Conservation (phyloP, 2,797 vertebrate genomes). For the Sardinella longiceps region DNA sequence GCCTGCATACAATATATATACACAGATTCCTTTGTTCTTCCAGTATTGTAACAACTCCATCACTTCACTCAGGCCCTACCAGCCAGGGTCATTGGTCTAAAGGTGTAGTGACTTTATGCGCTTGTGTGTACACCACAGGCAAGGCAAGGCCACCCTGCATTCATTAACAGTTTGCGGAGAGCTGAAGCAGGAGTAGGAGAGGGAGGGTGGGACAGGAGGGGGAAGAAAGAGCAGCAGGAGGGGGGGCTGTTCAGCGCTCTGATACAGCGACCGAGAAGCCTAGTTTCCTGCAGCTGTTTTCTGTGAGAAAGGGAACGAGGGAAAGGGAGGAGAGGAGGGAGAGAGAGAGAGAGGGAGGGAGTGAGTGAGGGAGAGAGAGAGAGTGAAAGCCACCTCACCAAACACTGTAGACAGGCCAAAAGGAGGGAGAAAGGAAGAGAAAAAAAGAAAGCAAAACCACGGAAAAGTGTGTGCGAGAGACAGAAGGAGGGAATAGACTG, state of each 20-base stretch:
- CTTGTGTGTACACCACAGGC: neutral
- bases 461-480: slow-evolving; percentile 15
- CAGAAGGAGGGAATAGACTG: slow-evolving; percentile 35
- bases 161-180: neutral
- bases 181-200: neutral
- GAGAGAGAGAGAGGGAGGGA: slow-evolving; percentile 40
- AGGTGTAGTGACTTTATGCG: slow-evolving; percentile 5
- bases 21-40: neutral
- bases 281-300: slow-evolving; percentile 69
- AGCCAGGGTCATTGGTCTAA: neutral
- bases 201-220: slow-evolving; percentile 24
- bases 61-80: neutral
- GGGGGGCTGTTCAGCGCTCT: slow-evolving; percentile 47
- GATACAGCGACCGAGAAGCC: slow-evolving; percentile 56
- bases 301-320: slow-evolving; percentile 47
- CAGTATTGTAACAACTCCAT: neutral
- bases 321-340: neutral
- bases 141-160: slow-evolving; percentile 4
- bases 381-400: slow-evolving; percentile 73
- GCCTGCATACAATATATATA: neutral
- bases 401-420: slow-evolving; percentile 71
- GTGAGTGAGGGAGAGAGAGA: slow-evolving; percentile 40
- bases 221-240: slow-evolving; percentile 42
- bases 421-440: slow-evolving; percentile 57
- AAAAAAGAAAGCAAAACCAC: neutral